Percentiles rank a stretch among this genome's conserved stretches.
These are phyloP conservation scores for Phenganax subtilis DNA, from an alignment of 92 coral and sea anemone species.

Conservation along the genomic window DNA sequence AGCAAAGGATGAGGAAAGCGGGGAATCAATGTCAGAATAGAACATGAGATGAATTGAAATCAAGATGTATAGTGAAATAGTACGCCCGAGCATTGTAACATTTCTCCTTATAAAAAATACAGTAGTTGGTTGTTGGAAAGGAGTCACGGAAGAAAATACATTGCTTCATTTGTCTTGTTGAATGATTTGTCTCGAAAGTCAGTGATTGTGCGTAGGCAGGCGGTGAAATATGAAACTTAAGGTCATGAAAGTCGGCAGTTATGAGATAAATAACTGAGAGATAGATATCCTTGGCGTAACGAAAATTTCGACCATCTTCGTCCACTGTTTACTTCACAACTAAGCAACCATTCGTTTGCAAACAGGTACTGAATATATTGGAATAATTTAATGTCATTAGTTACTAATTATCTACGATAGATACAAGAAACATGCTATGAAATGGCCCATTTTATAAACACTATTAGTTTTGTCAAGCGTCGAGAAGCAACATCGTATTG, in stretches of 20 bases:
- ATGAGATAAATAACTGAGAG: too few relatives aligned
- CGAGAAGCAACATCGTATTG: not conserved
- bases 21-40: conserved; percentile 27
- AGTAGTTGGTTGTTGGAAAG: not conserved
- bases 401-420: not conserved
- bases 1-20: conserved; percentile 14
- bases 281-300: not conserved
- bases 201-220: too few relatives aligned
- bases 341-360: conserved; percentile 2
- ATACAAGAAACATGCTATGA: not conserved
- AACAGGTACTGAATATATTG: conserved; percentile 29
- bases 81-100: not conserved
- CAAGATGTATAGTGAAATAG: not conserved
- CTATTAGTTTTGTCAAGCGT: too few relatives aligned
- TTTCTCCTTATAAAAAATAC: not conserved
- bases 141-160: too few relatives aligned
- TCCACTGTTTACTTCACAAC: not conserved
- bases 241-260: too few relatives aligned
- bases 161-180: too few relatives aligned
- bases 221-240: too few relatives aligned
- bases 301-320: not conserved
- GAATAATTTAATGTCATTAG: conserved; percentile 23
- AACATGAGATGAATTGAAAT: not conserved
- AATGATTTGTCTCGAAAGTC: too few relatives aligned
- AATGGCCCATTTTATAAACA: not conserved